Evolutionary conservation across 2,797 vertebrate genomes (phyloP), one percentile per base, ranked within the genome.

Genomic region (Sebastes cheni): DNA sequence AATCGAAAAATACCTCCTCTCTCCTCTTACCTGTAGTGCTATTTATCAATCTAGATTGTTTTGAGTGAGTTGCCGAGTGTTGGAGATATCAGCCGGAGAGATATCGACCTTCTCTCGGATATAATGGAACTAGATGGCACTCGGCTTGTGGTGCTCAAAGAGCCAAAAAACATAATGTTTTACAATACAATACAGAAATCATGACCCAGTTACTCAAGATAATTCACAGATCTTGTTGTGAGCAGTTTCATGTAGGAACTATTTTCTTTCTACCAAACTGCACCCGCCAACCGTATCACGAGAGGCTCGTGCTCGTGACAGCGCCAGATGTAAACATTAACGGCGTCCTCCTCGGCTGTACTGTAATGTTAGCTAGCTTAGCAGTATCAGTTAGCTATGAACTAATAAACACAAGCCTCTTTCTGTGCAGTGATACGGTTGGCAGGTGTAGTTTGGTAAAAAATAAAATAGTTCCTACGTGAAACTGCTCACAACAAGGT

Each of bases 11-110:
- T 8, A 36, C 20, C 2, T 23, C 23, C 23, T 39, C 16, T 61
- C 0, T 16, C 32, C 61, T 39, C n/a, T 16, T 23, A 39, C 22
- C 61, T 23, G 34, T 16, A 4, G n/a, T 64, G 32, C 60, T 36
- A 39, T 16, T 39, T 9, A 39, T 39, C 62, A 39, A 13, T 22
- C 50, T 52, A 10, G 50, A 52, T 52, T 20, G 8, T 20, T 52
- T 52, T 52, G 50, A 0, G 20, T 52, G 50, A n/a, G 20, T 52
- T 52, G 20, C 20, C 1, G 42, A 18, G 42, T 20, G 16, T 0
- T 46, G 0, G 42, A 46, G 0, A 18, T 46, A 54, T 54, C 20
- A 0, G 20, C 20, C 2, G 0, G 0, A 54, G n/a, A 54, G 50
- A n/a, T 54, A 8, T 54, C 50, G 4, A n/a, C 50, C 50, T 11